Evolutionary conservation across 2,797 vertebrate genomes (phyloP).

Genomic region (Poecile montanus): DNA sequence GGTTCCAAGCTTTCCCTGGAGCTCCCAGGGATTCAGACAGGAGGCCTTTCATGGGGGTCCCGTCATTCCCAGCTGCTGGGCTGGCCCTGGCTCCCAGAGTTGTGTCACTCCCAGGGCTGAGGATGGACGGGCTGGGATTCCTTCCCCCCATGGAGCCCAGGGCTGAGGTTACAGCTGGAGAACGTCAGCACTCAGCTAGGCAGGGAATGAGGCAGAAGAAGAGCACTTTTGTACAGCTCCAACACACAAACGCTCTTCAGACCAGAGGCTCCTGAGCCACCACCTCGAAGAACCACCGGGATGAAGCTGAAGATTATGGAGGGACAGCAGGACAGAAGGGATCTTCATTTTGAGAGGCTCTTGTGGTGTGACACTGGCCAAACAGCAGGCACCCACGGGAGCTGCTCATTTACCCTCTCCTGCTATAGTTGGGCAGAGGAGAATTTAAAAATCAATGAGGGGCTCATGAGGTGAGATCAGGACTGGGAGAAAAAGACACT

Average conservation of each 20-base stretch:
- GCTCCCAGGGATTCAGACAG: not conserved
- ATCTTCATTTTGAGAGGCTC: not conserved
- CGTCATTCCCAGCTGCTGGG: not conserved
- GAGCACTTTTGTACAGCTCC: not conserved
- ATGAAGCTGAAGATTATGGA: not conserved
- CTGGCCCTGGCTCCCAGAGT: not conserved
- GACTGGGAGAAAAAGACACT: not conserved
- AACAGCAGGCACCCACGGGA: not conserved
- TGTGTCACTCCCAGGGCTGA: not conserved
- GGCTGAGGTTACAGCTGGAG: not conserved
- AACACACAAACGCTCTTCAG: not conserved
- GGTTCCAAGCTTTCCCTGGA: not conserved
- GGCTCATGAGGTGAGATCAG: not conserved
- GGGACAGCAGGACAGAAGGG: not conserved
- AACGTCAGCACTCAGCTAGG: not conserved
- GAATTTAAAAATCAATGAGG: not conserved
- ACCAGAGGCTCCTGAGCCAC: not conserved
- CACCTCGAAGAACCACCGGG: not conserved
- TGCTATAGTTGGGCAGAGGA: accelerated
- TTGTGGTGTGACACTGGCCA: not conserved
- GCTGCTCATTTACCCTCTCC: accelerated
- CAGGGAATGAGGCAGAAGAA: accelerated
- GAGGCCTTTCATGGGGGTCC: not conserved
- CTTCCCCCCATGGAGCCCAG: not conserved
- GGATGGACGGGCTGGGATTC: not conserved